Percentiles rank a stretch among this genome's conserved stretches.
These are phyloP conservation scores for Oreortyx pictus DNA, from an alignment of 2,797 vertebrate genomes.

Conservation along the genomic window DNA sequence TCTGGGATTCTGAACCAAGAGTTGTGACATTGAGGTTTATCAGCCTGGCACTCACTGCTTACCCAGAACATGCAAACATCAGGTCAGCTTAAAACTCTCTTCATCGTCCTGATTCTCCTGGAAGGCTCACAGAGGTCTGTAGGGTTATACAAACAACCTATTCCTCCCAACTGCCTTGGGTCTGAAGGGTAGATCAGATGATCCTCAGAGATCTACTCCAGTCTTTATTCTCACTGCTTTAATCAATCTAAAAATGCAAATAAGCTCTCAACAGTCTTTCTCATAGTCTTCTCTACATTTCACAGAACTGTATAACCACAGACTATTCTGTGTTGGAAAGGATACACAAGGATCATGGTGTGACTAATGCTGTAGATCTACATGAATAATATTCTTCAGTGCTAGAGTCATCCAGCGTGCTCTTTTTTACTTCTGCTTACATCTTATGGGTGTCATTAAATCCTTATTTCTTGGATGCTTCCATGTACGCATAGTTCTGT, in stretches of 20 bases:
- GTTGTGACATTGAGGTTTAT: not conserved
- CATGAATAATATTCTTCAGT: too few relatives aligned
- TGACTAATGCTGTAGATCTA: too few relatives aligned
- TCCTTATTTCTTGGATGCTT: accelerated
- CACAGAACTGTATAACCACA: not conserved
- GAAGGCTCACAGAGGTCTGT: accelerated
- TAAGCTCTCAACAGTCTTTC: not conserved
- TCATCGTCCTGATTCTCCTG: not conserved
- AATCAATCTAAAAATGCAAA: not conserved
- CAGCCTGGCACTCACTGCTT: not conserved
- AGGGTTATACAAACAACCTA: not conserved
- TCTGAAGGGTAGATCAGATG: not conserved
- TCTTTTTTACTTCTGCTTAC: not conserved
- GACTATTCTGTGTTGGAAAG: not conserved
- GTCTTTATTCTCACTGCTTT: not conserved
- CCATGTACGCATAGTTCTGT: not conserved
- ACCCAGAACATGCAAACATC: not conserved
- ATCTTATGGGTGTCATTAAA: not conserved
- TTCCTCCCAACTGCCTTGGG: not conserved
- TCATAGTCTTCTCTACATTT: not conserved
- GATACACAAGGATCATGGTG: not conserved
- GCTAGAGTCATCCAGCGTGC: not conserved
- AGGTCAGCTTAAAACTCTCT: not conserved
- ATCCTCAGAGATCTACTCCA: not conserved
- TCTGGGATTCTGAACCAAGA: not conserved